A percentile compares a stretch with the other conserved stretches of the same genome.
These are phyloP conservation scores for Hemiprocne comata DNA, from an alignment of 2,113 vertebrate species.

Conservation along the genomic window DNA sequence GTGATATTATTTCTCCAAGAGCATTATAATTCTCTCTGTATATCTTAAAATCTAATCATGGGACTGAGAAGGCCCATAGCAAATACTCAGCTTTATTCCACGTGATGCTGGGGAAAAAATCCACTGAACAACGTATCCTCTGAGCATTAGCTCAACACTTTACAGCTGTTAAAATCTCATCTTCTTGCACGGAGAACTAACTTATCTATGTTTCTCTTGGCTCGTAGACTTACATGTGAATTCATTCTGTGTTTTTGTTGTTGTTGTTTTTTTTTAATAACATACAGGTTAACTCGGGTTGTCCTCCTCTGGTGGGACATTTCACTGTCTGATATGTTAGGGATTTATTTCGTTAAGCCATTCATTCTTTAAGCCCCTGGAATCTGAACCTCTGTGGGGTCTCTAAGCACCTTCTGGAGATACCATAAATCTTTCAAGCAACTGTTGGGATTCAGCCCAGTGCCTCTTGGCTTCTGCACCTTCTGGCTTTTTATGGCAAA, in stretches of 20 bases:
- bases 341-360: not conserved
- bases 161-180: conserved; percentile 22
- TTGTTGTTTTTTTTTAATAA: not conserved
- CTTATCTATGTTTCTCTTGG: not conserved
- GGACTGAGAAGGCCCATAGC: not conserved
- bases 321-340: not conserved
- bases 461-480: conserved; percentile 4
- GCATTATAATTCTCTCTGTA: not conserved
- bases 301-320: not conserved
- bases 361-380: conserved; percentile 12
- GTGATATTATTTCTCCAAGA: not conserved
- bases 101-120: not conserved
- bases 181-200: not conserved
- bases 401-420: conserved; percentile 43
- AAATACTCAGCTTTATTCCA: not conserved
- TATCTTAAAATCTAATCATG: not conserved
- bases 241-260: not conserved
- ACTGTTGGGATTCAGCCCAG: conserved; percentile 1
- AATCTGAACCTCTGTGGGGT: conserved; percentile 17
- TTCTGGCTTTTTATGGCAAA: not conserved
- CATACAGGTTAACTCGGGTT: not conserved
- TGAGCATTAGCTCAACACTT: conserved; percentile 9
- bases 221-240: not conserved
- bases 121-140: not conserved
- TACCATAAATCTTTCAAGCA: conserved; percentile 12